Conservation (phyloP, 2,888 invertebrate species). For the Heliconius erato region DNA sequence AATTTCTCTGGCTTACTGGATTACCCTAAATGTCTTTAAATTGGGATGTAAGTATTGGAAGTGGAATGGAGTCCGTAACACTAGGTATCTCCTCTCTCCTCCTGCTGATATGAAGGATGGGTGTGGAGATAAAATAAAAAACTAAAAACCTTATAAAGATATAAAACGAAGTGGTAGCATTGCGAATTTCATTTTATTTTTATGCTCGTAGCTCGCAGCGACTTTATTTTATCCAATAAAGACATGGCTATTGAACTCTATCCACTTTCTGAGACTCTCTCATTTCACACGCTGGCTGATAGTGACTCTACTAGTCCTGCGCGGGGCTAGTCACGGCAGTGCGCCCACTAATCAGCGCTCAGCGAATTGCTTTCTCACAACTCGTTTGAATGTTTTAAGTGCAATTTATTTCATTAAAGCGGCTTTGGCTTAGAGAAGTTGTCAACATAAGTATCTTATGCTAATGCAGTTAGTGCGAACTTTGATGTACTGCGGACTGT, state of each 20-base stretch:
- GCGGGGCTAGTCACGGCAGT: too few species aligned
- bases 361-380: constrained; percentile 13
- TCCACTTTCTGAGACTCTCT: not conserved
- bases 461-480: constrained; percentile 9
- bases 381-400: constrained; percentile 9
- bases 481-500: not conserved
- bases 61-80: not conserved
- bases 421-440: not conserved
- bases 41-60: not conserved
- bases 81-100: not conserved
- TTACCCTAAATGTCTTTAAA: too few species aligned
- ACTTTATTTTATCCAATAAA: constrained; percentile 13
- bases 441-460: constrained; percentile 6
- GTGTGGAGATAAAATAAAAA: not conserved
- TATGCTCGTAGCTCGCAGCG: not conserved
- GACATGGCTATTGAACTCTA: not conserved
- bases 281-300: not conserved
- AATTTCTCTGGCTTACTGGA: too few species aligned
- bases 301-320: not conserved
- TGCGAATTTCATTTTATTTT: constrained; percentile 13
- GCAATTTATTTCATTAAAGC: not conserved
- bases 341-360: not conserved
- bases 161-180: not conserved
- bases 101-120: not conserved
- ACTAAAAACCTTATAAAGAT: not conserved